Evolutionary conservation across 2,888 invertebrate species (phyloP).

Genomic region (Caradrina kadenii): DNA sequence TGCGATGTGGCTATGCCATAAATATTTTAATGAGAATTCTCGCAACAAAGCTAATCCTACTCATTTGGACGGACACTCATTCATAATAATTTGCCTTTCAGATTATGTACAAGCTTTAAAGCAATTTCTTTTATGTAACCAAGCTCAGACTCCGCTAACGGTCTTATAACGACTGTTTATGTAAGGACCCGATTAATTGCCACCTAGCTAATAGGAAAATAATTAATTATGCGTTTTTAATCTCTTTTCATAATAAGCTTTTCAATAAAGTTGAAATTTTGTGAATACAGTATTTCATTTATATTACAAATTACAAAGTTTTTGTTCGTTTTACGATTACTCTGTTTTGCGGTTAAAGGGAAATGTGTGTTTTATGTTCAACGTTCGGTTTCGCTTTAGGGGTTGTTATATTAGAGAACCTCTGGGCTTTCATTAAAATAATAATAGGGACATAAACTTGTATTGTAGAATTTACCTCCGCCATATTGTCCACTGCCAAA

Average conservation of each 20-base stretch:
- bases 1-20: conserved; percentile 68
- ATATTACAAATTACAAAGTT: conserved; percentile 27
- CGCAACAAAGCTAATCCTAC: conserved; percentile 76
- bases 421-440: conserved; percentile 46
- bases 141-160: conserved; percentile 39
- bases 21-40: conserved; percentile 78
- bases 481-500: conserved; percentile 64
- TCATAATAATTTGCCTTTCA: conserved; percentile 76
- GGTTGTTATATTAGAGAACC: conserved; percentile 27
- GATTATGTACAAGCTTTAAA: conserved; percentile 68
- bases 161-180: conserved; percentile 25
- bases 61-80: conserved; percentile 75
- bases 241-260: conserved; percentile 7
- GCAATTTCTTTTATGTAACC: conserved; percentile 68
- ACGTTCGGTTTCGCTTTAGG: conserved; percentile 46
- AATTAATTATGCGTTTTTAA: conserved; percentile 9
- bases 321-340: conserved; percentile 39
- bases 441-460: conserved; percentile 49
- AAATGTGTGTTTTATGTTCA: conserved; percentile 45
- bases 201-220: conserved; percentile 6
- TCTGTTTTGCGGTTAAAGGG: conserved; percentile 37
- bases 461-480: conserved; percentile 40
- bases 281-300: conserved; percentile 1
- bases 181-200: conserved; percentile 10
- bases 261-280: conserved; percentile 2